These are phyloP conservation scores for Sycophila sp. DNA, from an alignment of 1,140 invertebrate species.

Conservation along the genomic window DNA sequence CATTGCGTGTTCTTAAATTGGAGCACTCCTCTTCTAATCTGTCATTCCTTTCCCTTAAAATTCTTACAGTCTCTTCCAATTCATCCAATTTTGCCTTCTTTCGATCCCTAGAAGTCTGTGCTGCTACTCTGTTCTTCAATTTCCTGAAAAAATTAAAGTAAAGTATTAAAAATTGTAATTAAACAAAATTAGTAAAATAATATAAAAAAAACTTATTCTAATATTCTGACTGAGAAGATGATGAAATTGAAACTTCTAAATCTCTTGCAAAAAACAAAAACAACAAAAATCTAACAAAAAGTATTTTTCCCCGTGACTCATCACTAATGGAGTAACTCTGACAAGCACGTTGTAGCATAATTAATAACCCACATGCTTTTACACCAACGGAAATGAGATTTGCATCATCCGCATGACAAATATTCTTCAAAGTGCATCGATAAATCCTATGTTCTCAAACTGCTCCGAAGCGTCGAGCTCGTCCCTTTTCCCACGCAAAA, in stretches of 20 bases:
- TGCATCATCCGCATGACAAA: no score
- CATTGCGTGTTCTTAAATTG: constrained; percentile 73
- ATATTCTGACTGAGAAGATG: no score
- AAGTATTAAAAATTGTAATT: background rate
- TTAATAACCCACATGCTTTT: no score
- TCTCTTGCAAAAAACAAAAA: background rate
- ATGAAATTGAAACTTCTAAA: background rate
- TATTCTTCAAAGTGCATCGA: no score
- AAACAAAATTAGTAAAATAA: background rate
- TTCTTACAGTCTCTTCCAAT: constrained; percentile 79
- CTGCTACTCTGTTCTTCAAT: constrained; percentile 95
- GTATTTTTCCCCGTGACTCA: background rate
- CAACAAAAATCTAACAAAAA: no score
- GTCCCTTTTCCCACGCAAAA: no score
- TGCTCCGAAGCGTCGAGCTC: no score
- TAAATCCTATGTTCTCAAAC: no score
- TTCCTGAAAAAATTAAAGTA: constrained; percentile 74
- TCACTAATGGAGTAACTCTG: background rate
- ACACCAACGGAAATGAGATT: no score
- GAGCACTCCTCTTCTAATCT: constrained; percentile 73
- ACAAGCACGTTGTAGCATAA: background rate
- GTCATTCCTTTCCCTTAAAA: constrained; percentile 74
- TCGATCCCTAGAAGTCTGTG: constrained; percentile 96
- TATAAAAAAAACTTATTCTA: background rate
- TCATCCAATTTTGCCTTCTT: constrained; percentile 93